A percentile compares a stretch with the other conserved stretches of the same genome.
Evolutionary conservation across 2,888 invertebrate species (phyloP).

Genomic region (Aphrophora alni): DNA sequence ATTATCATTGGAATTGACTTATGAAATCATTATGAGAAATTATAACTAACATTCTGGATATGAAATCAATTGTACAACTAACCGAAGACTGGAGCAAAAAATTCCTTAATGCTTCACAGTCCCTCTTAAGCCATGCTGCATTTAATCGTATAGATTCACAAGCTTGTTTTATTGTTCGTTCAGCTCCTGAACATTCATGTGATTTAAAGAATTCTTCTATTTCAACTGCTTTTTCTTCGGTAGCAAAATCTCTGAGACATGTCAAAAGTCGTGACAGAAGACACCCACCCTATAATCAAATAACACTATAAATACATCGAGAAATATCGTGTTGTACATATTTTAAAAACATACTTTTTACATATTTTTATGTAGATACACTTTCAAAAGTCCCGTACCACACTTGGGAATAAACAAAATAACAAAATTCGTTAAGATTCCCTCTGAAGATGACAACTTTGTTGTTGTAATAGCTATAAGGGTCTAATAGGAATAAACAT

Average conservation of each 20-base stretch:
- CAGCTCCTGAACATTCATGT: conserved; percentile 79
- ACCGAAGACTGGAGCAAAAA: background rate
- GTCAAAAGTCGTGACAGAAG: conserved; percentile 83
- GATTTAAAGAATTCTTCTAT: conserved; percentile 81
- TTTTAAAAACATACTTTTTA: too few species aligned
- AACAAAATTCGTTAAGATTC: too few species aligned
- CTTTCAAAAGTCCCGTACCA: too few species aligned
- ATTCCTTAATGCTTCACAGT: conserved; percentile 60
- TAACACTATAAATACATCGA: background rate
- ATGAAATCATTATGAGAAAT: too few species aligned
- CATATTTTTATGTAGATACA: too few species aligned
- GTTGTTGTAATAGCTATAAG: too few species aligned
- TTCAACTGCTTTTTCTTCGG: conserved; percentile 79
- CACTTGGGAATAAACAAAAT: too few species aligned
- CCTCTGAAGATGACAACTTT: too few species aligned
- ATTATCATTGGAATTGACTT: too few species aligned
- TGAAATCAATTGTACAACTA: background rate
- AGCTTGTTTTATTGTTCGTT: conserved; percentile 88
- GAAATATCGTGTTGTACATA: too few species aligned
- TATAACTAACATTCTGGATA: too few species aligned
- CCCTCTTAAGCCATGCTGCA: conserved; percentile 84
- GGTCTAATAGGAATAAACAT: too few species aligned
- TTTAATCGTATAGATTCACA: conserved; percentile 92
- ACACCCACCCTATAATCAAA: conserved; percentile 67
- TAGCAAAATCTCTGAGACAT: conserved; percentile 87